Base-by-base conservation (phyloP, 2,797 vertebrate species). In the Pantherophis vulpinus region DNA sequence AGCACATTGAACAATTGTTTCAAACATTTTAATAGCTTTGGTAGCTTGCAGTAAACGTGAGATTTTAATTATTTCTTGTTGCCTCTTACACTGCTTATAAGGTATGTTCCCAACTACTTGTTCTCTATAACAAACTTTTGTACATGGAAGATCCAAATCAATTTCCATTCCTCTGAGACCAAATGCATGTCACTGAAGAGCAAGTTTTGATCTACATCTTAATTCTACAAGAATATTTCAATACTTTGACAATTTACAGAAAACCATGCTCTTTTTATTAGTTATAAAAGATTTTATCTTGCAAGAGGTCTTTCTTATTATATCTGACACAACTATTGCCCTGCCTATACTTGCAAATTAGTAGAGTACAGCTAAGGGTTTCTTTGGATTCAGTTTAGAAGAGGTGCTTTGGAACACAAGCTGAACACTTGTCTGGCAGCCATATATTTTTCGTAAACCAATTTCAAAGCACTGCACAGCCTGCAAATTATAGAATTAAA, bases 1-100 rank as follows among this genome's bases (percentile, higher is more conserved):
- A 95, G 83, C 83, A 90, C 90, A 74, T 89, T 93, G 90, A 95
- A 32, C 91, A 95, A 92, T 32, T 61, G 20, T 95, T 94, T 91
- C 87, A 79, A 91, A 83, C 63, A 91, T 93, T 83, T 63, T 93
- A 87, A 89, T 42, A 91, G 90, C 6, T 32, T n/a, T 87, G 87
- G 47, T 91, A 83, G 58, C 83, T 89, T 91, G 51, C 70, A 86
- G 60, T 61, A 89, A 55, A 87, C 87, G 83, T 63, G 42, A 47
- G 16, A 37, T 61, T 42, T 91, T 86, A 51, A 56, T 25, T 55
- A 87, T 74, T 18, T 61, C 47, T 93, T 91, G 79, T 79, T 93
- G 94, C 59, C 29, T 91, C 90, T 94, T 97, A 93, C 63, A 66
- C 32, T 90, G 74, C 47, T 90, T 70, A 29, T 29, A 88, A 79